These are phyloP conservation scores for Nipponia nippon DNA, from an alignment of 2,113 vertebrate species.

Conservation along the genomic window DNA sequence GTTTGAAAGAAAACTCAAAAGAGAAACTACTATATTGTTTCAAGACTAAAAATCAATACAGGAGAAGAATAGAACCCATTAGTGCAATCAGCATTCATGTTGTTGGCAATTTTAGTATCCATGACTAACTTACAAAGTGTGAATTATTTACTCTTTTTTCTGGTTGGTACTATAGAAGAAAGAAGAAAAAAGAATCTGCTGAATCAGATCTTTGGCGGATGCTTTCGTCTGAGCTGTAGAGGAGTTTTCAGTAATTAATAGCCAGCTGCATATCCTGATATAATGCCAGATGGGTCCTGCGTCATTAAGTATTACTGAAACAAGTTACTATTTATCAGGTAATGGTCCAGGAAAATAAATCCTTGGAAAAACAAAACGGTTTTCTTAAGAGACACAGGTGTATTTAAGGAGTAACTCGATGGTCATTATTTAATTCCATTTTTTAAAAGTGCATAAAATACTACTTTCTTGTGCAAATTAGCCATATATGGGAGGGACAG, in stretches of 20 bases:
- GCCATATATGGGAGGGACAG: neutral
- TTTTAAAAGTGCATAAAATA: neutral
- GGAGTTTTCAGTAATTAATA: constrained; percentile 71
- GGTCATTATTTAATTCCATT: neutral
- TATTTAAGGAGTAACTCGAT: neutral
- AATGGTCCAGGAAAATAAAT: constrained; percentile 20
- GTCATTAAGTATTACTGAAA: constrained; percentile 54
- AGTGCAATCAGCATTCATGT: neutral
- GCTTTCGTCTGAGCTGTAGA: constrained; percentile 33
- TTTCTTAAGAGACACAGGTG: neutral
- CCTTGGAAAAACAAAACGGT: neutral
- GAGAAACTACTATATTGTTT: neutral
- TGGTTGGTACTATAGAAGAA: neutral
- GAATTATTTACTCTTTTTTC: constrained; percentile 26
- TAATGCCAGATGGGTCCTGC: constrained; percentile 46
- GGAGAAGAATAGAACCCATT: neutral
- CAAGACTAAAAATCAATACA: constrained; percentile 20
- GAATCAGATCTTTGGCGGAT: constrained; percentile 43
- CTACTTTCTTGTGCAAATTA: neutral
- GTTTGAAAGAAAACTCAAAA: neutral
- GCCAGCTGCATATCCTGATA: constrained; percentile 66
- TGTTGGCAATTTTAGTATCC: neutral
- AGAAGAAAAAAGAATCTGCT: constrained; percentile 50
- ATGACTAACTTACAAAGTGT: neutral
- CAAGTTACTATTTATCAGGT: constrained; percentile 49